phyloP scores from a whole-genome alignment of 2,113 vertebrate species.

The Phrynocephalus versicolor region DNA sequence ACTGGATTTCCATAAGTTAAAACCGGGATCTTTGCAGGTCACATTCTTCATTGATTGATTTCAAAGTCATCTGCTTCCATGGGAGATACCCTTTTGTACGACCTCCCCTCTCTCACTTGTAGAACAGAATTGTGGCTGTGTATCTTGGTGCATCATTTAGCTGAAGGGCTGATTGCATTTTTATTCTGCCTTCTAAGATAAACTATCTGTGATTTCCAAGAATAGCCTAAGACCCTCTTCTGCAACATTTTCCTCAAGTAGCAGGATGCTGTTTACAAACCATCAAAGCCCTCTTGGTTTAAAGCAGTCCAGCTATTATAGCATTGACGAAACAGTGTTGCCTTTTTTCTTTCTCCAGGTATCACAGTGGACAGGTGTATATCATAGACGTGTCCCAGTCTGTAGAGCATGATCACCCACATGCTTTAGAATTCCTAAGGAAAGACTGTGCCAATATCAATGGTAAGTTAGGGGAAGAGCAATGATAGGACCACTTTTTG shows the following conservation, averaged over 20 bases:
- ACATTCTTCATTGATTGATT: not conserved
- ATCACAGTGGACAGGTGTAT: slow-evolving; percentile 83
- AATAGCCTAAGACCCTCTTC: too few species aligned
- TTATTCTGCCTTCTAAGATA: too few species aligned
- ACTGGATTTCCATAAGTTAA: not conserved
- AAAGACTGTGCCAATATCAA: slow-evolving; percentile 94
- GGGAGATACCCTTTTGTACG: not conserved
- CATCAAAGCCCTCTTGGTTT: not conserved
- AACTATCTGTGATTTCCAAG: too few species aligned
- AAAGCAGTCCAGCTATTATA: not conserved
- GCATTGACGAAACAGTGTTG: not conserved
- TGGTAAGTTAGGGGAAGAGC: slow-evolving; percentile 73
- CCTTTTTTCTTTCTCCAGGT: slow-evolving; percentile 69
- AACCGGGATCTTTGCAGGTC: not conserved
- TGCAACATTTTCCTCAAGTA: not conserved
- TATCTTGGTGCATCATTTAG: too few species aligned
- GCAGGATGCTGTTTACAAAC: not conserved
- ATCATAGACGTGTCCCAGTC: slow-evolving; percentile 97
- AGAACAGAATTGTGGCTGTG: not conserved
- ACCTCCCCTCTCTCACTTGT: not conserved
- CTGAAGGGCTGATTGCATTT: too few species aligned
- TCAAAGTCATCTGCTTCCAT: not conserved
- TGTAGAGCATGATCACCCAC: slow-evolving; percentile 95
- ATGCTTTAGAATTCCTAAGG: slow-evolving; percentile 92
- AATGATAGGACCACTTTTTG: not conserved